Percentiles rank a stretch among this genome's conserved stretches.
Evolutionary conservation across 2,797 vertebrate genomes (phyloP).

Genomic region (Anolis apletophallus): DNA sequence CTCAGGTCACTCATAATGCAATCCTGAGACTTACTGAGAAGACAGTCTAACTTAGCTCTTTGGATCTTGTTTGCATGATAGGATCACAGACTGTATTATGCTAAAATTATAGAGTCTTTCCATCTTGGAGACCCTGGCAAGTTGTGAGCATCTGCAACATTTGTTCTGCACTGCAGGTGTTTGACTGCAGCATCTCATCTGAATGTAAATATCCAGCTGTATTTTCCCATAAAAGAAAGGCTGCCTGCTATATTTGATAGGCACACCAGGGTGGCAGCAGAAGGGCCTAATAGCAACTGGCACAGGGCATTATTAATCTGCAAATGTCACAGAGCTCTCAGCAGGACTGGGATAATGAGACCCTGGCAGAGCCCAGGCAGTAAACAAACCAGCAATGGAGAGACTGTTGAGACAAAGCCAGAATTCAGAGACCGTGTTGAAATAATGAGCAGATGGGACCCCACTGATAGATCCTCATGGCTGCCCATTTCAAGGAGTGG

Average conservation of each 20-base stretch:
- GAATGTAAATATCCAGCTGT: neutral
- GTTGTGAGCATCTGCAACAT: too few species aligned
- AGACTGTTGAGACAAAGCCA: neutral
- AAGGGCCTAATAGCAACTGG: conserved; percentile 8
- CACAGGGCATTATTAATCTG: neutral
- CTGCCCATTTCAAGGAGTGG: neutral
- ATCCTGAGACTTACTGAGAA: neutral
- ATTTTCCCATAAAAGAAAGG: neutral
- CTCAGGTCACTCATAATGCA: neutral
- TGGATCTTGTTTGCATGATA: neutral
- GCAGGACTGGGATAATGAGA: conserved; percentile 9
- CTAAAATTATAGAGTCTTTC: neutral
- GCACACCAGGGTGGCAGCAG: neutral
- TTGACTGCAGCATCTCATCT: neutral
- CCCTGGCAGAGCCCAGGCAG: neutral
- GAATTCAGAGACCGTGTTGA: neutral
- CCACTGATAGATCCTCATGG: neutral
- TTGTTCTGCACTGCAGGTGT: neutral
- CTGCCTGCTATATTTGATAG: too few species aligned
- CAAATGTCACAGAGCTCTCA: fast-evolving
- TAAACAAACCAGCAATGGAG: neutral
- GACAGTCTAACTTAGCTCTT: too few species aligned
- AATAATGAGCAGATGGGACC: conserved; percentile 8
- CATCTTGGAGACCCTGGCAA: neutral
- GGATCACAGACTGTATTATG: neutral